These are phyloP conservation scores for Struthidea cinerea DNA, from an alignment of 2,113 vertebrate species.

Conservation along the genomic window DNA sequence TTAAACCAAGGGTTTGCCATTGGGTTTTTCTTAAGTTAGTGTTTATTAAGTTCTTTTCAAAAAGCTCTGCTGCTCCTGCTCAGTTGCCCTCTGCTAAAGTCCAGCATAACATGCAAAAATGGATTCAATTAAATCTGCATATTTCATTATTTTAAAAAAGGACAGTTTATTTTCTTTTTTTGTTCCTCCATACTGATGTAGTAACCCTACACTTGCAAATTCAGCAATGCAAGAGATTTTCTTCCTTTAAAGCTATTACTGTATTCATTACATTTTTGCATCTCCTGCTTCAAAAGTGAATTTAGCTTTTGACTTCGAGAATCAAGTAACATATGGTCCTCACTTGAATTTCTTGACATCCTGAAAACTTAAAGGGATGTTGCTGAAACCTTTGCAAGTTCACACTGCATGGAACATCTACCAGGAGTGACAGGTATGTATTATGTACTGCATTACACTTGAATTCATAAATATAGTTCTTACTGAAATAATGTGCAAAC, in stretches of 20 bases:
- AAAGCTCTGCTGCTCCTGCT: neutral
- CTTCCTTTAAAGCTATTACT: neutral
- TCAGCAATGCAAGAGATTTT: neutral
- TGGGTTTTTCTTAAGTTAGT: neutral
- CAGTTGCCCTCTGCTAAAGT: neutral
- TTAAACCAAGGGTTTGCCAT: neutral
- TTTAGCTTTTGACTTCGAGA: neutral
- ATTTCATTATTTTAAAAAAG: neutral
- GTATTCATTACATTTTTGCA: neutral
- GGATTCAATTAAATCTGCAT: neutral
- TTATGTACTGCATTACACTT: neutral
- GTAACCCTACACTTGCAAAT: neutral
- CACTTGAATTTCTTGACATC: neutral
- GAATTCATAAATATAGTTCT: neutral
- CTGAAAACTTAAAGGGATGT: neutral
- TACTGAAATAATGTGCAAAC: neutral
- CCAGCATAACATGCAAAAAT: neutral
- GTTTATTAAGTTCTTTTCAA: neutral
- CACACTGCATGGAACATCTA: neutral
- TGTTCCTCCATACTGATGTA: neutral
- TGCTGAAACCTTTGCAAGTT: neutral
- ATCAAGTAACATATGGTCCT: neutral
- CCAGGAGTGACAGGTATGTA: neutral
- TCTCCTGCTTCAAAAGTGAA: neutral
- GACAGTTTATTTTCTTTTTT: neutral